A percentile compares a stretch with the other conserved stretches of the same genome.
phyloP scores from a whole-genome alignment of 2,113 vertebrate genomes.

The Seriola rivoliana region DNA sequence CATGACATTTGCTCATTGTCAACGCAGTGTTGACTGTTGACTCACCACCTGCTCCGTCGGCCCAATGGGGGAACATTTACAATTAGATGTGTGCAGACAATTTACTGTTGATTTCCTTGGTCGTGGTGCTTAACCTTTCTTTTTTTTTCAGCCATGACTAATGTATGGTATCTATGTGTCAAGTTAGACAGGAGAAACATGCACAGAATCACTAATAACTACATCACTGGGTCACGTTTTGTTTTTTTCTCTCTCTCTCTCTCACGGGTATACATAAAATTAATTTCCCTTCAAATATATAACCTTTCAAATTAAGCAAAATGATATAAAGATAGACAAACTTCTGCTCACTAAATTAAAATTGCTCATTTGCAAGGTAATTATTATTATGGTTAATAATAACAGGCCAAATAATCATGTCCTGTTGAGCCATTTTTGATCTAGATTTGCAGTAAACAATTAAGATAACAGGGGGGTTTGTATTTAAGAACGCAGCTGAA shows the following conservation, averaged over 20 bases:
- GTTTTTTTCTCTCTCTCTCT: not conserved
- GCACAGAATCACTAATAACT: not conserved
- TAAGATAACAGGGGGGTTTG: not conserved
- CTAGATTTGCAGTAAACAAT: not conserved
- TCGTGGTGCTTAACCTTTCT: slow-evolving; percentile 9
- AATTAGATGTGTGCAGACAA: slow-evolving; percentile 19
- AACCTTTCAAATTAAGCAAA: not conserved
- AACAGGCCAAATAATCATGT: not conserved
- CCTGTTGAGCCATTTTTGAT: not conserved
- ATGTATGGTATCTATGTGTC: not conserved
- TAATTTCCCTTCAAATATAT: not conserved
- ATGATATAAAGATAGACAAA: not conserved
- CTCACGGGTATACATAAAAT: not conserved
- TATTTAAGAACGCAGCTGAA: not conserved
- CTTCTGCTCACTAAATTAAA: not conserved
- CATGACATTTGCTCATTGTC: slow-evolving; percentile 27
- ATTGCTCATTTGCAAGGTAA: slow-evolving; percentile 5
- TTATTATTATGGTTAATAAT: not conserved
- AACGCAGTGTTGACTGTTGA: slow-evolving; percentile 8
- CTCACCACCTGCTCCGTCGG: slow-evolving; percentile 27
- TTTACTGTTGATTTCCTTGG: not conserved
- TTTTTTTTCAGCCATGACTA: slow-evolving; percentile 5
- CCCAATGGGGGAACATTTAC: slow-evolving; percentile 20
- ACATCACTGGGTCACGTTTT: not conserved
- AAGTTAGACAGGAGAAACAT: not conserved